phyloP scores from a whole-genome alignment of 2,888 invertebrate genomes.

The Limnephilus rhombicus region DNA sequence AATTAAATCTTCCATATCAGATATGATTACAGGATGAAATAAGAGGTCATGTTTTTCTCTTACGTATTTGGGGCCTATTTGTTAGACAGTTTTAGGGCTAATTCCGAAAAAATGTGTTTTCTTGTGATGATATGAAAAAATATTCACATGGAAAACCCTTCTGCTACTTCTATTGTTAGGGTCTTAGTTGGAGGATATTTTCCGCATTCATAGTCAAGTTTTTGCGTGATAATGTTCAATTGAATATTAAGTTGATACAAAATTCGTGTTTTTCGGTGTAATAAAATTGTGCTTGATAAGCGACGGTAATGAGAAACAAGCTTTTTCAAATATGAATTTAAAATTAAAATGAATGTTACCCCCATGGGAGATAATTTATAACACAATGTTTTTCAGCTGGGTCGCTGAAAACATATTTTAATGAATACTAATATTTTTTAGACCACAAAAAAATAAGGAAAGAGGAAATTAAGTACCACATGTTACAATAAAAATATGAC shows the following conservation, averaged over 20 bases:
- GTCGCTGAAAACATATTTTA: neutral
- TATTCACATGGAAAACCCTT: neutral
- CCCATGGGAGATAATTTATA: neutral
- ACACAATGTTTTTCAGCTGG: neutral
- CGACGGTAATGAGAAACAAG: neutral
- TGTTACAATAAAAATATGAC: neutral
- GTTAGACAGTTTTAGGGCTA: slow-evolving; percentile 17
- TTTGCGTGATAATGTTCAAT: neutral
- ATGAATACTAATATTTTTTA: neutral
- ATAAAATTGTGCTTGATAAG: neutral
- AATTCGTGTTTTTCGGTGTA: neutral
- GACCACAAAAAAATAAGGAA: neutral
- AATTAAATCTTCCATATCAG: neutral
- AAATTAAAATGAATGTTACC: neutral
- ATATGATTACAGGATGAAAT: neutral
- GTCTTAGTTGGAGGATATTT: neutral
- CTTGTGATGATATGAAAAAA: neutral
- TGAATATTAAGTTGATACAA: neutral
- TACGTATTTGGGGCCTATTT: neutral
- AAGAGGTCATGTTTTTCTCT: slow-evolving; percentile 12
- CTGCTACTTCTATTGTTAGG: neutral
- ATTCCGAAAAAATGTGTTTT: slow-evolving; percentile 3
- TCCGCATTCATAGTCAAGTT: neutral
- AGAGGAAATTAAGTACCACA: neutral
- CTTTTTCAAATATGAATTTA: neutral